Base-by-base conservation (phyloP, 1,140 invertebrate genomes). In the Zaprionus vittiger region DNA sequence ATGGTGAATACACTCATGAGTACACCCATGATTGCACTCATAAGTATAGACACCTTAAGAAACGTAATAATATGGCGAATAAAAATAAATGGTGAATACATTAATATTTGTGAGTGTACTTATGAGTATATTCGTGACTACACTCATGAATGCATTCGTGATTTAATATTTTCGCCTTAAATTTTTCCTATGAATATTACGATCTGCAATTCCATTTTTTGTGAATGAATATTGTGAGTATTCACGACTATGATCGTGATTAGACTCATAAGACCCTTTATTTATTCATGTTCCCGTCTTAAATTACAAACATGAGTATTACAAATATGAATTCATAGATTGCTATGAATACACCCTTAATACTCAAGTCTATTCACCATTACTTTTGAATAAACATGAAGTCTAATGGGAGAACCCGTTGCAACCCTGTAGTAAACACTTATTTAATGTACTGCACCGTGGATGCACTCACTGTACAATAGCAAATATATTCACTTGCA, bases 401-500 rank as follows among this genome's bases (percentile, higher is more conserved):
- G 11, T 9, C 20, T 5, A 20, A 52, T 47, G 0, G 11, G 11
- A 5, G 22, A 12, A 52, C 17, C 20, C 4, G 0, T 52, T 24
- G 1, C 4, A 52, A 11, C n/a, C 3, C 17, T 4, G 4, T 7
- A 12, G 20, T 24, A 22, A 22, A 24, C 47, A 52, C 1, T 22
- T 24, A 14, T 20, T 14, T 52, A 52, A 52, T 24, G 47, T 24
- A 52, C 17, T 52, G 47, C 20, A 5, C 47, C 4, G 20, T 24
- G 47, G 12, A 14, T 52, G 5, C 24, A 52, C 20, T 52, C 47
- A 20, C 47, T 22, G 31, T 34, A 52, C 47, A 14, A 20, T 52
- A 5, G 47, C 47, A 52, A 52, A 24, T 52, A 24, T 24, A 64
- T 65, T 55, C 49, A 65, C 26, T 49, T 37, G 28, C 6, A 56